Percentiles rank a stretch among this genome's conserved stretches.
These are phyloP conservation scores for Manacus vitellinus DNA, from an alignment of 2,113 vertebrate genomes.

Conservation along the genomic window DNA sequence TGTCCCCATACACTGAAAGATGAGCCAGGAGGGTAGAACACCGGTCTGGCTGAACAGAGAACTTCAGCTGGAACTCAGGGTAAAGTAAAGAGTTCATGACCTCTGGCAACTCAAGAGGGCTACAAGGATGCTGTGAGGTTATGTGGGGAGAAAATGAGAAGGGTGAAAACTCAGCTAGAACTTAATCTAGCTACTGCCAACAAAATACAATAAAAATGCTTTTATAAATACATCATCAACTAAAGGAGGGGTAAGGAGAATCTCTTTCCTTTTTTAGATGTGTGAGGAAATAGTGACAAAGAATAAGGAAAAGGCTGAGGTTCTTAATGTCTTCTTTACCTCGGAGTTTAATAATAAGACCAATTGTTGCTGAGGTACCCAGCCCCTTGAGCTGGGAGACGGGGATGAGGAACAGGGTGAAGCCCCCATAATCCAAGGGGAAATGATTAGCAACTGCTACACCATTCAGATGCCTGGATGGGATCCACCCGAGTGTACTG, in stretches of 20 bases:
- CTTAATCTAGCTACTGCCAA: neutral
- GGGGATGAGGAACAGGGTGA: neutral
- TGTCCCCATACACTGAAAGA: neutral
- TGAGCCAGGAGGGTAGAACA: neutral
- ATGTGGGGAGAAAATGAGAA: neutral
- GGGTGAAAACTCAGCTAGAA: neutral
- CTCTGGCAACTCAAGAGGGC: neutral
- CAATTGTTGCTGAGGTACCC: neutral
- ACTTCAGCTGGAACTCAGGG: neutral
- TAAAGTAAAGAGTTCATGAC: neutral
- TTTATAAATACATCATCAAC: neutral
- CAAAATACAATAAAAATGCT: neutral
- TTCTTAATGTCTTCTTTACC: neutral
- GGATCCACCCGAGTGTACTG: accelerated
- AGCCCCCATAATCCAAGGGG: neutral
- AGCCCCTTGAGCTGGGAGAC: neutral
- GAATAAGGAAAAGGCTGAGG: neutral
- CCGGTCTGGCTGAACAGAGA: neutral
- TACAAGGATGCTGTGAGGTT: neutral
- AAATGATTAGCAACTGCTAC: neutral
- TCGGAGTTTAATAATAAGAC: neutral
- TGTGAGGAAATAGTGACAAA: neutral
- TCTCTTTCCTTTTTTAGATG: neutral
- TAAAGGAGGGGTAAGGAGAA: neutral
- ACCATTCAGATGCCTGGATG: neutral